Percentiles rank a stretch among this genome's conserved stretches.
Evolutionary conservation across 1,140 invertebrate species (phyloP).

Genomic region (Lethocerus indicus): DNA sequence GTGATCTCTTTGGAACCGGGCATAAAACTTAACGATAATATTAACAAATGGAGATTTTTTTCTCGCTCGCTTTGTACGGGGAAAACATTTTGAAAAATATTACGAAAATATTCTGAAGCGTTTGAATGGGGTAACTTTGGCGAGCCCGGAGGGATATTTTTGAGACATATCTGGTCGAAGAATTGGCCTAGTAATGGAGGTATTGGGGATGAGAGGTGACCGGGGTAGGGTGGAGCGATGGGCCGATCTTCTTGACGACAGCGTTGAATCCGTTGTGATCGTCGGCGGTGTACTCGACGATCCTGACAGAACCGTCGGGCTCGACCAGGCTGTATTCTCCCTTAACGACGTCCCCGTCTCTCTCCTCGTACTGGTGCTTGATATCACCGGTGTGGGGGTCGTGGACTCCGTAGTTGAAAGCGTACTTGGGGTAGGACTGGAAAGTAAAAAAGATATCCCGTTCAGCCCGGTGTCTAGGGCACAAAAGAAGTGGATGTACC

Average conservation of each 20-base stretch:
- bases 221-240: background rate
- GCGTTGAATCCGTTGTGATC: conserved; percentile 22
- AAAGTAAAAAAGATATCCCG: conserved; percentile 17
- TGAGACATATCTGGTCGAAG: no score
- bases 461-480: no score
- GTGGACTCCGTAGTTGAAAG: conserved; percentile 23
- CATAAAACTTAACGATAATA: no score
- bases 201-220: background rate
- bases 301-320: conserved; percentile 19
- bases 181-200: background rate
- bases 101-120: no score
- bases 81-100: no score
- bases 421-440: conserved; percentile 17
- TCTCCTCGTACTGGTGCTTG: conserved; percentile 20
- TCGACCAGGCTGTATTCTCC: conserved; percentile 17
- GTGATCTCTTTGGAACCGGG: no score
- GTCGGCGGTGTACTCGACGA: conserved; percentile 21
- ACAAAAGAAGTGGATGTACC: no score
- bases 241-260: conserved; percentile 16
- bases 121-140: no score
- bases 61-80: no score
- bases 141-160: no score
- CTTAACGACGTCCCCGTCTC: conserved; percentile 15
- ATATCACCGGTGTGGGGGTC: no score
- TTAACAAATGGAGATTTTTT: no score